phyloP scores from a whole-genome alignment of 2,113 vertebrate species.

The Xenopus laevis region DNA sequence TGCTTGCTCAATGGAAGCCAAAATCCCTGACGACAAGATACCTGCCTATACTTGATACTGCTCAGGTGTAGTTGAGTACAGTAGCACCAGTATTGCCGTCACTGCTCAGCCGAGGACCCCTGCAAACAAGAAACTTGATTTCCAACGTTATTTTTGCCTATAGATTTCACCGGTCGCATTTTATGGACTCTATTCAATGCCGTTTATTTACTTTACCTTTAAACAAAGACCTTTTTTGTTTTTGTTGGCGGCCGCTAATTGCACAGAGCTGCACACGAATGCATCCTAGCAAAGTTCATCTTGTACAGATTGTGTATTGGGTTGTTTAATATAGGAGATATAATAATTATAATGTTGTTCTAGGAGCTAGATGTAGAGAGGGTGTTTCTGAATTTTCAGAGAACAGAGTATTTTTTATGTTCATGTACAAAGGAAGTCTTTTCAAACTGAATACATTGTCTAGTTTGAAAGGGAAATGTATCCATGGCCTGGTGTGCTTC shows the following conservation, averaged over 20 bases:
- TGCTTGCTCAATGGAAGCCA: not conserved
- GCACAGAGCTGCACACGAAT: conserved; percentile 53
- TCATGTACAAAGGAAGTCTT: not conserved
- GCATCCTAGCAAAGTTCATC: conserved; percentile 58
- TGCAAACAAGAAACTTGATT: not conserved
- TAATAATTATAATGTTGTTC: conserved; percentile 59
- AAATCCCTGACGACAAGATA: not conserved
- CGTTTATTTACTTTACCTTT: conserved; percentile 59
- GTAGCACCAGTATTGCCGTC: no score
- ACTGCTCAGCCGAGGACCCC: not conserved
- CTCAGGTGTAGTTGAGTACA: not conserved
- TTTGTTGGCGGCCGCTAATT: conserved; percentile 47
- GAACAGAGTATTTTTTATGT: conserved; percentile 4
- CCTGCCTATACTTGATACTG: not conserved
- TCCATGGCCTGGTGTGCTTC: no score
- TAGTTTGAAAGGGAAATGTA: not conserved
- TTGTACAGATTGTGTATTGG: conserved; percentile 75
- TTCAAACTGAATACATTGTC: not conserved
- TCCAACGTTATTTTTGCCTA: not conserved
- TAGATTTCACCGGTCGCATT: not conserved
- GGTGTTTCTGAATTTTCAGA: not conserved
- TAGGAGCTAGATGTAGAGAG: not conserved
- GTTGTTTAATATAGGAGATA: conserved; percentile 72
- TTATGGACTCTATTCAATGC: conserved; percentile 52
- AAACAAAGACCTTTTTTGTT: conserved; percentile 49